A percentile compares a stretch with the other conserved stretches of the same genome.
These are phyloP conservation scores for Acrocephalus kingi DNA, from an alignment of 2,113 vertebrate genomes.

Conservation along the genomic window DNA sequence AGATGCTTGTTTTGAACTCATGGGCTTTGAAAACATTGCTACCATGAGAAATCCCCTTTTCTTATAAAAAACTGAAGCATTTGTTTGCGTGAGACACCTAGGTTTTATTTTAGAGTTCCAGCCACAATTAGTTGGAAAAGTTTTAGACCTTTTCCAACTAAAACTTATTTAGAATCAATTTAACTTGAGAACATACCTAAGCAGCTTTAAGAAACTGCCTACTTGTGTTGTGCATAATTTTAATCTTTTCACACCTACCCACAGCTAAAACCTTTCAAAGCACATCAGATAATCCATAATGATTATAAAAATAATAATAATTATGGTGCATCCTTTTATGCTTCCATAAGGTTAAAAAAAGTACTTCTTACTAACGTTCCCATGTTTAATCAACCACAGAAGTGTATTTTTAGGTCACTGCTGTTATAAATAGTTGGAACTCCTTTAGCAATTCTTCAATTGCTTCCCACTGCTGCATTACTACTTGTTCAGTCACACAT, in stretches of 20 bases:
- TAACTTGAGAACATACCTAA: background rate
- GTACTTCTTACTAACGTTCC: background rate
- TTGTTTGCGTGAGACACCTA: background rate
- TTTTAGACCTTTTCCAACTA: background rate
- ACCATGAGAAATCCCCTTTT: background rate
- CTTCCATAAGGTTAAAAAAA: background rate
- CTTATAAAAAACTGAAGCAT: background rate
- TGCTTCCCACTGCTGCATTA: background rate
- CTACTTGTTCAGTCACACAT: background rate
- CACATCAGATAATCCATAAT: background rate
- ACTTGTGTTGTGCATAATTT: background rate
- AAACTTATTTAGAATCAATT: background rate
- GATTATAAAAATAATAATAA: background rate
- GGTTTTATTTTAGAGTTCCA: background rate
- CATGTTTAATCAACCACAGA: background rate
- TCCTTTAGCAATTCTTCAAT: background rate
- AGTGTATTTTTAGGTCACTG: slow-evolving; percentile 30
- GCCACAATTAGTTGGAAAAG: too few species aligned
- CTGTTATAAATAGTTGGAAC: slow-evolving; percentile 25
- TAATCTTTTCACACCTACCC: background rate
- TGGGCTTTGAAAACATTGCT: background rate
- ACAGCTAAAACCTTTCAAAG: background rate
- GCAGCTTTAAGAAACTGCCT: background rate
- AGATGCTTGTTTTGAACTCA: background rate
- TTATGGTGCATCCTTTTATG: background rate